These are phyloP conservation scores for Dryobates pubescens DNA, from an alignment of 2,797 vertebrate species.

Conservation along the genomic window DNA sequence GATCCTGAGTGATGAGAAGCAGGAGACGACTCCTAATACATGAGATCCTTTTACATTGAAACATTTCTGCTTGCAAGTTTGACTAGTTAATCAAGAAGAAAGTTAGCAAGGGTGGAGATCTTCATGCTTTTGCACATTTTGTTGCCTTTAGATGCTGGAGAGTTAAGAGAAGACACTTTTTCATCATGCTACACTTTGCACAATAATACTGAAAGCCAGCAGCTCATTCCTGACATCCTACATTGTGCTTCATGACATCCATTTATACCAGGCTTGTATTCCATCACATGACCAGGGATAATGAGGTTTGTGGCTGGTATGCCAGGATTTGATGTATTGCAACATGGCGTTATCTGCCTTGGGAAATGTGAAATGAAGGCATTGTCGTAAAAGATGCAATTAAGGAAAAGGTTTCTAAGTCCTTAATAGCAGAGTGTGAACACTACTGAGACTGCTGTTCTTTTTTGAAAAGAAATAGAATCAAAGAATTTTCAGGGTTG, in stretches of 20 bases:
- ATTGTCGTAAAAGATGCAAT: conserved; percentile 28
- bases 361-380: conserved; percentile 49
- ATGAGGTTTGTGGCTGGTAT: conserved; percentile 12
- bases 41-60: background rate
- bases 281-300: conserved; percentile 9
- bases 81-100: background rate
- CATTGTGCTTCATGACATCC: background rate
- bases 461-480: conserved; percentile 6
- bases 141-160: background rate
- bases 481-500: no score
- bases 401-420: conserved; percentile 37
- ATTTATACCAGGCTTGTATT: conserved; percentile 1
- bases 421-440: conserved; percentile 2
- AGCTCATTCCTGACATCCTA: background rate
- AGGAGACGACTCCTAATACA: background rate
- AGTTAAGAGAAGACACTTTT: background rate
- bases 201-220: background rate
- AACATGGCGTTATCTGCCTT: conserved; percentile 45
- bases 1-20: background rate
- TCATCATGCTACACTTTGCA: background rate
- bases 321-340: conserved; percentile 14
- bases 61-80: background rate
- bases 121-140: background rate
- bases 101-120: background rate
- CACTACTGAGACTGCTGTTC: background rate